Evolutionary conservation across 2,113 vertebrate genomes (phyloP).

Genomic region (Ictalurus punctatus): DNA sequence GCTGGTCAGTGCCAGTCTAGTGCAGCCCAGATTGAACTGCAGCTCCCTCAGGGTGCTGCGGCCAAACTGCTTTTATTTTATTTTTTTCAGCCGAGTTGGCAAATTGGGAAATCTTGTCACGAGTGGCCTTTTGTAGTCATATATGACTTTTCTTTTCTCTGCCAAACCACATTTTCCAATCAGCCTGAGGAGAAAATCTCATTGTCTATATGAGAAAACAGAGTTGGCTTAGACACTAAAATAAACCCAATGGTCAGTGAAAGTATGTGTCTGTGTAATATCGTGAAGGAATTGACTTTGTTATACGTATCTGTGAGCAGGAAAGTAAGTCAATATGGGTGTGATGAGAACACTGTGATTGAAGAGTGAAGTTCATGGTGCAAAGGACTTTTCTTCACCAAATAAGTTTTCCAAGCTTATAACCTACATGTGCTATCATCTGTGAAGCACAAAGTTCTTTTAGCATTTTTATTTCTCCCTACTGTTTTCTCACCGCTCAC

Average conservation of each 20-base stretch:
- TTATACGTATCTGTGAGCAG: not conserved
- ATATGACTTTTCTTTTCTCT: constrained; percentile 8
- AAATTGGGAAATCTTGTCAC: constrained; percentile 32
- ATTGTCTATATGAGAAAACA: constrained; percentile 28
- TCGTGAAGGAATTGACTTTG: constrained; percentile 1
- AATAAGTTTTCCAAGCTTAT: not conserved
- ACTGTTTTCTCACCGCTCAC: not conserved
- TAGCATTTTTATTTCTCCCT: not conserved
- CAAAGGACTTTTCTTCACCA: not conserved
- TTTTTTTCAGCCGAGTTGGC: not conserved
- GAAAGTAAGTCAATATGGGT: not conserved
- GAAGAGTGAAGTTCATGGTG: not conserved
- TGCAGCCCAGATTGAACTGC: not conserved
- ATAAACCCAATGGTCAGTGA: constrained; percentile 11
- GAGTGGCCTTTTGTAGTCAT: not conserved
- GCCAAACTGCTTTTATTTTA: not conserved
- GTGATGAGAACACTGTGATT: not conserved
- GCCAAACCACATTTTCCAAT: constrained; percentile 34
- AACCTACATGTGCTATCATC: not conserved
- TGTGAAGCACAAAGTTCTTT: not conserved
- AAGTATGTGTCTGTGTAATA: constrained; percentile 8
- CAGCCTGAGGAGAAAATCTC: constrained; percentile 23
- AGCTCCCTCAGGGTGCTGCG: not conserved
- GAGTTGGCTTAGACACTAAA: not conserved
- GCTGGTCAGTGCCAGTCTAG: not conserved